A percentile compares a stretch with the other conserved stretches of the same genome.
These are phyloP conservation scores for Drosophila sucinea DNA, from an alignment of 1,140 invertebrate genomes.

Conservation along the genomic window DNA sequence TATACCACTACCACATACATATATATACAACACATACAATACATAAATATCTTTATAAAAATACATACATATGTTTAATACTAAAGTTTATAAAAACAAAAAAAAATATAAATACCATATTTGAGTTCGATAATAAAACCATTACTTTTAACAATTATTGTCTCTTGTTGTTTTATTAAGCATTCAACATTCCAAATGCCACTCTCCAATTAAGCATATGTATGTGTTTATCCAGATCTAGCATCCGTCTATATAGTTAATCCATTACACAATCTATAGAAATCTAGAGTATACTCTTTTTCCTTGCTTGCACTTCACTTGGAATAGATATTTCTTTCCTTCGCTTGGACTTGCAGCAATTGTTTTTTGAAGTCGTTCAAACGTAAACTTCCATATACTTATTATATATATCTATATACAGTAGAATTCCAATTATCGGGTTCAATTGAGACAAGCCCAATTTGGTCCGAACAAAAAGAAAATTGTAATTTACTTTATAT, in stretches of 20 bases:
- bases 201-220: slow-evolving; percentile 36
- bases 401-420: no score
- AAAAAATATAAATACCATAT: background rate
- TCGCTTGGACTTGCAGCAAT: no score
- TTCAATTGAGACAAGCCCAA: no score
- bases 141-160: slow-evolving; percentile 55
- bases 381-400: no score
- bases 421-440: no score
- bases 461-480: no score
- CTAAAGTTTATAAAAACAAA: slow-evolving; percentile 51
- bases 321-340: no score
- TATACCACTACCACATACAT: slow-evolving; percentile 47
- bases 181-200: slow-evolving; percentile 15
- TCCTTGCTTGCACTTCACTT: no score
- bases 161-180: slow-evolving; percentile 75
- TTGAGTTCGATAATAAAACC: slow-evolving; percentile 70
- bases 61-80: slow-evolving; percentile 73
- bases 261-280: no score
- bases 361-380: no score
- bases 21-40: slow-evolving; percentile 37
- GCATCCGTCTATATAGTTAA: background rate
- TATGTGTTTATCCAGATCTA: slow-evolving; percentile 39
- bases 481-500: no score
- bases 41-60: slow-evolving; percentile 50
- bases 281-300: no score